Base-by-base conservation (phyloP, 2,888 invertebrate species). In the Gastrophysa polygoni region DNA sequence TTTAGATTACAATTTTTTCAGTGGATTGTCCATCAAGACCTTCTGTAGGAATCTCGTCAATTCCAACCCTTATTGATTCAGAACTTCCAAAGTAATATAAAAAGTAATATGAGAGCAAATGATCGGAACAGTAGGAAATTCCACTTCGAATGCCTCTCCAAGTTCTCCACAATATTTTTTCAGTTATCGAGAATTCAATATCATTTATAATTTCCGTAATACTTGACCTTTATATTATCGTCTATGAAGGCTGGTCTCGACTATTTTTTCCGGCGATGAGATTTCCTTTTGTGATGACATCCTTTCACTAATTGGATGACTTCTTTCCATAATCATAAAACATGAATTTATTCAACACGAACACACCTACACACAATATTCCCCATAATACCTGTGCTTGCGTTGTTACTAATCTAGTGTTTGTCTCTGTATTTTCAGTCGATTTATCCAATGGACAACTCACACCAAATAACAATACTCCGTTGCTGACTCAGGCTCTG, bases 361-460 rank as follows among this genome's bases (percentile, higher is more conserved):
- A 47, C 18, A 65, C 38, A 74, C 73, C 73, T 71, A 69, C 70
- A 72, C 68, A 73, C 71, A 70, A 61, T 57, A 63, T 59, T 66
- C 14, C 34, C 20, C 50, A 43, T 51, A 59, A 61, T 63, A 55
- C 63, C 52, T 70, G 72, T 71, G 70, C 70, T 64, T 68, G 67
- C 65, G 63, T 50, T 64, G 60, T 63, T 70, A 75, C 75, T 79
- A 79, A 79, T 78, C 72, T 74, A 68, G 69, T 75, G 70, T 65
- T 77, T 78, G 77, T 77, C 74, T 78, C 72, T 80, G 77, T 81
- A 77, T 79, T 82, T 82, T 77, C 81, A 94, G 94, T 95, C 89
- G 95, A 95, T 88, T 90, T 95, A 86, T 91, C 93, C 87, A 95
- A 95, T 85, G 95, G 95, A 84, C 95, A 95, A 87, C 90, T 95